Conservation (phyloP, 2,113 vertebrate genomes). For the Archocentrus centrarchus region DNA sequence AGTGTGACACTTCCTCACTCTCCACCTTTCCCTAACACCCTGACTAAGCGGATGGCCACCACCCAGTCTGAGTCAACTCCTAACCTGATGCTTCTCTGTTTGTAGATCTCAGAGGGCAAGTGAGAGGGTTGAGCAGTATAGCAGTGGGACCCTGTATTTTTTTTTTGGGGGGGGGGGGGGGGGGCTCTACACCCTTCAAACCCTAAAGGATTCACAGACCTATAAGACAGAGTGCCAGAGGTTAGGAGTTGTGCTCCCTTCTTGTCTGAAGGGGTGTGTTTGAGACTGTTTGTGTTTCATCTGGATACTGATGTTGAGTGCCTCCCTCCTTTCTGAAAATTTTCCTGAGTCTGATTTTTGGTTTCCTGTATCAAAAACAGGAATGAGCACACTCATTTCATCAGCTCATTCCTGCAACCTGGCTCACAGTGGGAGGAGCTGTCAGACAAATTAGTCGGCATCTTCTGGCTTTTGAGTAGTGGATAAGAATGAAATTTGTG, state of each 20-base stretch:
- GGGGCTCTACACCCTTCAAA: not conserved
- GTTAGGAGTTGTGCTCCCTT: constrained; percentile 59
- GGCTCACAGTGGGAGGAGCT: constrained; percentile 46
- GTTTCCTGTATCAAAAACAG: constrained; percentile 21
- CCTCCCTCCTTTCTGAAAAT: constrained; percentile 32
- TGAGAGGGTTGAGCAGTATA: constrained; percentile 25
- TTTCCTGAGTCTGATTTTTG: constrained; percentile 23
- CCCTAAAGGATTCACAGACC: constrained; percentile 54
- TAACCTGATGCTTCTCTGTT: constrained; percentile 30
- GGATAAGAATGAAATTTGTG: constrained; percentile 32
- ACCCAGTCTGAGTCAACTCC: constrained; percentile 53
- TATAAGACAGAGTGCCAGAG: constrained; percentile 21
- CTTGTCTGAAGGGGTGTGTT: constrained; percentile 46
- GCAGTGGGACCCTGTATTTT: constrained; percentile 1
- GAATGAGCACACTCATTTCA: constrained; percentile 63
- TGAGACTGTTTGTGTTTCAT: constrained; percentile 25
- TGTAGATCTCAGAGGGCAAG: constrained; percentile 37
- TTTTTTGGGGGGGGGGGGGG: not conserved
- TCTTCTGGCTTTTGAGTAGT: constrained; percentile 29
- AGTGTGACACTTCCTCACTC: constrained; percentile 46
- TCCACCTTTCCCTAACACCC: constrained; percentile 38
- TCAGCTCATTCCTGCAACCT: constrained; percentile 54
- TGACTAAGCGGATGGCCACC: constrained; percentile 49
- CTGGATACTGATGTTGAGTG: constrained; percentile 30
- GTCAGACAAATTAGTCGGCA: constrained; percentile 18